phyloP scores from a whole-genome alignment of 1,140 invertebrate species.

The Heliconius hewitsoni region DNA sequence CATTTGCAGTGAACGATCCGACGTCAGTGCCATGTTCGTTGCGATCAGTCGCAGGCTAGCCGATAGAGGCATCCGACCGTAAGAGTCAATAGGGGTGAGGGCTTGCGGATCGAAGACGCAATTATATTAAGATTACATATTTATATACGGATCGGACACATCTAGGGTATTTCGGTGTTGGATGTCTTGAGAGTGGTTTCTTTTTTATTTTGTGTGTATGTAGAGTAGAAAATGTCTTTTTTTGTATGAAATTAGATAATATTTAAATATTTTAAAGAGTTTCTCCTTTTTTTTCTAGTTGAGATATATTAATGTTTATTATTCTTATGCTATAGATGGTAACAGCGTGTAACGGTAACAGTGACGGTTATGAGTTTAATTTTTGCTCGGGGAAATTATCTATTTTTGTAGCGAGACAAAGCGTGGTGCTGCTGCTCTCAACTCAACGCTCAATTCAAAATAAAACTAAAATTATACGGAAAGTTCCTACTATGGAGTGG shows the following conservation, averaged over 20 bases:
- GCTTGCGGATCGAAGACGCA: slow-evolving; percentile 63
- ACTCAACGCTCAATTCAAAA: too few relatives aligned
- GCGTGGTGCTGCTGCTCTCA: too few relatives aligned
- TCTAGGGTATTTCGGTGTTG: slow-evolving; percentile 48
- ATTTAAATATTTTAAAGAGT: too few relatives aligned
- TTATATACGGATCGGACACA: slow-evolving; percentile 67
- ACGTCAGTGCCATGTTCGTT: slow-evolving; percentile 14
- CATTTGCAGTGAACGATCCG: background rate
- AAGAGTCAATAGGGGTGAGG: slow-evolving; percentile 67
- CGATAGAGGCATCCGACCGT: slow-evolving; percentile 40
- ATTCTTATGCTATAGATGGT: too few relatives aligned
- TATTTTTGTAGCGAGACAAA: background rate
- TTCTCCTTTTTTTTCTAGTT: too few relatives aligned
- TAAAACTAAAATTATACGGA: background rate
- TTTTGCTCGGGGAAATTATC: background rate
- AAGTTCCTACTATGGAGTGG: background rate
- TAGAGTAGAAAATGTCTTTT: too few relatives aligned
- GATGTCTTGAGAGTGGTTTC: slow-evolving; percentile 44
- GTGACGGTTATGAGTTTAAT: too few relatives aligned
- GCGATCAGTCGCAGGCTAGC: slow-evolving; percentile 39
- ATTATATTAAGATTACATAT: slow-evolving; percentile 79
- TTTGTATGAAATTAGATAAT: too few relatives aligned
- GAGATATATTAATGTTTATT: too few relatives aligned
- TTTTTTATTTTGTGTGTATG: background rate
- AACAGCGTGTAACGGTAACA: too few relatives aligned